These are phyloP conservation scores for Archilochus colubris DNA, from an alignment of 2,113 vertebrate genomes.

Conservation along the genomic window DNA sequence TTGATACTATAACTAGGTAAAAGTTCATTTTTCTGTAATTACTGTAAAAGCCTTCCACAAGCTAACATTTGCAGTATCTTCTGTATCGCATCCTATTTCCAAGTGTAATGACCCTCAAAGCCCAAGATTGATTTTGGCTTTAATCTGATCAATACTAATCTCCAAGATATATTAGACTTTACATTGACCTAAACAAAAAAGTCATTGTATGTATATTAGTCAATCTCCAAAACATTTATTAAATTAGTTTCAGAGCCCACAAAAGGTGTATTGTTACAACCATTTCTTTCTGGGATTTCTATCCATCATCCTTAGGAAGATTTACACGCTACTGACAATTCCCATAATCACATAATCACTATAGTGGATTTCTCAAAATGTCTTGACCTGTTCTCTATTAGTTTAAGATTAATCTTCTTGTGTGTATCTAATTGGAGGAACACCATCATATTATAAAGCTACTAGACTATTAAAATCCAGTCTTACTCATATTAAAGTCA, in stretches of 20 bases:
- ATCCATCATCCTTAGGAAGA: constrained; percentile 16
- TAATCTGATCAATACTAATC: constrained; percentile 68
- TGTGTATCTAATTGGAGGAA: neutral
- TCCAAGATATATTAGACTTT: constrained; percentile 64
- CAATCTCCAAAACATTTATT: constrained; percentile 40
- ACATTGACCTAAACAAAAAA: constrained; percentile 60
- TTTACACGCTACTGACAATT: constrained; percentile 14
- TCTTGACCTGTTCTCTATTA: neutral
- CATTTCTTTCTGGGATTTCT: neutral
- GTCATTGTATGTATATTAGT: constrained; percentile 59
- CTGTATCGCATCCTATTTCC: constrained; percentile 52
- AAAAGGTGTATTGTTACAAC: constrained; percentile 3
- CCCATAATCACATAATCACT: neutral
- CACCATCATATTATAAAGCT: neutral
- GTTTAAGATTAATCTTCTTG: neutral
- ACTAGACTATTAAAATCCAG: neutral
- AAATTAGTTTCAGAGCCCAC: constrained; percentile 57
- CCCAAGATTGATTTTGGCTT: constrained; percentile 67
- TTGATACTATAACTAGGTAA: neutral
- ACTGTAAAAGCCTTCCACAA: neutral
- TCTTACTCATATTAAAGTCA: neutral
- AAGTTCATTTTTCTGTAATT: neutral
- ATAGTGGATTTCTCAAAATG: neutral
- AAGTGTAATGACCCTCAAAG: constrained; percentile 68
- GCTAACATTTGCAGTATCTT: neutral